Percentiles rank a stretch among this genome's conserved stretches.
Conservation (phyloP, 2,797 vertebrate genomes). For the Paguma larvata region DNA sequence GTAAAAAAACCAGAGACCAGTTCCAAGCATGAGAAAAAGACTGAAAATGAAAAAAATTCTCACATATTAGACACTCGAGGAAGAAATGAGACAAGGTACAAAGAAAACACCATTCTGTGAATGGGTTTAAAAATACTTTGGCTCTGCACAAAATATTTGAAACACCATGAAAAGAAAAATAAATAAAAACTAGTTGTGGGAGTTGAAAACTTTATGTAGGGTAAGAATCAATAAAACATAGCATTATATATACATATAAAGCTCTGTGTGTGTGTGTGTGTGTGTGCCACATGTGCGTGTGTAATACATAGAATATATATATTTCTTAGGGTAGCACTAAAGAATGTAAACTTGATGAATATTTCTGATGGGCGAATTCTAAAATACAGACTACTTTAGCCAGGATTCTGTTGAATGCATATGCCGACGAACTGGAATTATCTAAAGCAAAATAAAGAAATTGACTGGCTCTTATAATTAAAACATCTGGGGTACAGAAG, state of each 20-base stretch:
- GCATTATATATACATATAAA: neutral
- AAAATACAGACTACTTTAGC: neutral
- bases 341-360: neutral
- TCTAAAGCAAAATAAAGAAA: conserved; percentile 25
- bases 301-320: neutral
- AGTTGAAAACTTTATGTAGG: neutral
- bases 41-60: neutral
- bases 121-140: conserved; percentile 46
- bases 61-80: neutral
- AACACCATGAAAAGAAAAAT: neutral
- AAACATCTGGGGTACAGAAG: neutral
- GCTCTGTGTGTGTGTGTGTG: neutral
- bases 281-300: neutral
- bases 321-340: neutral
- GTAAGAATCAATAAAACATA: neutral
- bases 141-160: neutral
- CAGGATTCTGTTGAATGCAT: neutral
- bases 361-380: neutral
- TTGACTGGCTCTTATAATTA: neutral
- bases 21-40: neutral
- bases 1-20: neutral
- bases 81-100: conserved; percentile 29
- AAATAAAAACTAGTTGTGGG: neutral
- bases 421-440: neutral
- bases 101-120: conserved; percentile 36